Conservation (phyloP, 2,888 invertebrate genomes). For the Lissocephala sabroskyi region DNA sequence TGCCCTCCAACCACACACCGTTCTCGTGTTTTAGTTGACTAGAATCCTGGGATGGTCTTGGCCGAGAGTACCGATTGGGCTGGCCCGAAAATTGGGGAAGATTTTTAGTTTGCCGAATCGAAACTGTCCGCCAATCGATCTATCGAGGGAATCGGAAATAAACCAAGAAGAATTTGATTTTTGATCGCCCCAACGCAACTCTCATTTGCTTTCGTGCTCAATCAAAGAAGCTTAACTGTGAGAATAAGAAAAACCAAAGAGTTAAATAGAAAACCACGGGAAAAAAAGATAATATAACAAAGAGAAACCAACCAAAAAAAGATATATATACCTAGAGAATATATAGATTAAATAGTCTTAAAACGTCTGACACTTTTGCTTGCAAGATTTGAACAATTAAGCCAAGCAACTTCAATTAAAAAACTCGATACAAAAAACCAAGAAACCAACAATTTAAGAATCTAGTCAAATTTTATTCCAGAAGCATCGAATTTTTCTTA, state of each 20-base stretch:
- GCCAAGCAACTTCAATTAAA: background rate
- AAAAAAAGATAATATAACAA: conserved; percentile 12
- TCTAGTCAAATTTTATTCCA: conserved; percentile 41
- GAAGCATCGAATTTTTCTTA: conserved; percentile 62
- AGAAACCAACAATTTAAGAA: conserved; percentile 16
- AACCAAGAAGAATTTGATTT: conserved; percentile 16
- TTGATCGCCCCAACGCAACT: conserved; percentile 34
- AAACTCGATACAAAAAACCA: conserved; percentile 1
- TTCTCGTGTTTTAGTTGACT: background rate
- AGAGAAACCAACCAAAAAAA: conserved; percentile 17
- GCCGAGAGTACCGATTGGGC: conserved; percentile 37
- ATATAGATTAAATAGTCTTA: background rate
- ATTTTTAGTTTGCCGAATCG: conserved; percentile 56
- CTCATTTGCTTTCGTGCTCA: conserved; percentile 71
- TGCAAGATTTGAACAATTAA: conserved; percentile 7
- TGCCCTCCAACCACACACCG: no score
- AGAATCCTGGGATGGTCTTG: background rate
- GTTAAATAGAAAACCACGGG: conserved; percentile 30
- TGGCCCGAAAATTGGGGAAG: conserved; percentile 69
- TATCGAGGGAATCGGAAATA: conserved; percentile 8
- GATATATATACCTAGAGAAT: conserved; percentile 7
- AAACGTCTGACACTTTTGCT: conserved; percentile 8
- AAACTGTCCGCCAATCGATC: conserved; percentile 6
- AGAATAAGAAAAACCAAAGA: conserved; percentile 47
- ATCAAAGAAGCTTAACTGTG: conserved; percentile 73